Conservation (phyloP, 2,113 vertebrate species). For the Notiomystis cincta region DNA sequence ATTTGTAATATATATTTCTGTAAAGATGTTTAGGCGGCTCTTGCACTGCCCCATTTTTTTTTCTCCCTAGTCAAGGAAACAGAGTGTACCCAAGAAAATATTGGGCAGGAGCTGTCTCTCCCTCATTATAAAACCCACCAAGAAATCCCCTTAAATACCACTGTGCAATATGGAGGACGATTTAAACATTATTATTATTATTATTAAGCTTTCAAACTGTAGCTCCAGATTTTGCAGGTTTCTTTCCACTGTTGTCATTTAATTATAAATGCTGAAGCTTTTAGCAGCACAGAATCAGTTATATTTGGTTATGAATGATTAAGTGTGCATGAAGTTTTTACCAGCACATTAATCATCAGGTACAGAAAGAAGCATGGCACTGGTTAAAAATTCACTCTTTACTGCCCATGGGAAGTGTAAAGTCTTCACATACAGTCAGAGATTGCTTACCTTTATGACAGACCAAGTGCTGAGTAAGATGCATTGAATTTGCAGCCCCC, state of each 20-base stretch:
- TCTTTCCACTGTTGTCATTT: conserved; percentile 49
- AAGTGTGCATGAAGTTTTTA: conserved; percentile 69
- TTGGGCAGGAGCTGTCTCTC: background rate
- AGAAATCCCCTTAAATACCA: background rate
- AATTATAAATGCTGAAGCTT: conserved; percentile 71
- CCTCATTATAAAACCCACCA: background rate
- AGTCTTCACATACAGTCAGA: background rate
- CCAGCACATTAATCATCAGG: conserved; percentile 65
- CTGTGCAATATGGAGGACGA: background rate
- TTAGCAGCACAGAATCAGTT: conserved; percentile 49
- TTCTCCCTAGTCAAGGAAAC: background rate
- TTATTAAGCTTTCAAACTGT: conserved; percentile 2
- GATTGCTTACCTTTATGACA: background rate
- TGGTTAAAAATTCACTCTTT: conserved; percentile 57
- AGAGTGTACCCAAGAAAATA: background rate
- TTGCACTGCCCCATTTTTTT: background rate
- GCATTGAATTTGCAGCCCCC: background rate
- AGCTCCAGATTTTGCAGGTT: conserved; percentile 23
- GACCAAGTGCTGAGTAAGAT: background rate
- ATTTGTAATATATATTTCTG: background rate
- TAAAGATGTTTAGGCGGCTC: background rate
- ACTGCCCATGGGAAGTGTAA: background rate
- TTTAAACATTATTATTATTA: background rate
- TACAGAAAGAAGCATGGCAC: conserved; percentile 40
- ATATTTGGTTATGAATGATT: conserved; percentile 72